These are phyloP conservation scores for Cyphomyrus plagiostoma DNA, from an alignment of 2,113 vertebrate genomes.

Conservation along the genomic window DNA sequence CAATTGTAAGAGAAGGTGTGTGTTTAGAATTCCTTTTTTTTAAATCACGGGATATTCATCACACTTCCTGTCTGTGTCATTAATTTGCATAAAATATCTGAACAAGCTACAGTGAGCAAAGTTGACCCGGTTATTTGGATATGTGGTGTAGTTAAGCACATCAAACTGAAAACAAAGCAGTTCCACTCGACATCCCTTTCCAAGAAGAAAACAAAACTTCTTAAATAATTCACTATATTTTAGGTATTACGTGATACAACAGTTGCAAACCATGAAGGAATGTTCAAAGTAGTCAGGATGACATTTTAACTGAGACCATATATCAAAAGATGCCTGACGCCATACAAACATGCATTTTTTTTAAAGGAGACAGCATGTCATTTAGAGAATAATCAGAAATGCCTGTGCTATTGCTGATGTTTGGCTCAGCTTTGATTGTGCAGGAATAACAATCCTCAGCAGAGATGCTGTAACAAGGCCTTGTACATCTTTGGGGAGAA, in stretches of 20 bases:
- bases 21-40: background rate
- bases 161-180: background rate
- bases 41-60: background rate
- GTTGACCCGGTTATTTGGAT: background rate
- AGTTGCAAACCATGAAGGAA: background rate
- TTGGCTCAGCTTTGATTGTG: conserved; percentile 9
- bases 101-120: background rate
- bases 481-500: background rate
- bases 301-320: background rate
- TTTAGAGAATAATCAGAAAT: background rate
- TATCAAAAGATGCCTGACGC: background rate
- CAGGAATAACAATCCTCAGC: conserved; percentile 5
- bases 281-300: background rate
- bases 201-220: background rate
- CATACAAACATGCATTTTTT: background rate
- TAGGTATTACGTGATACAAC: background rate
- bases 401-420: background rate
- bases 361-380: background rate
- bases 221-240: background rate
- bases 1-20: background rate
- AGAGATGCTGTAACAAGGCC: background rate
- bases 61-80: background rate
- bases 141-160: background rate
- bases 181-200: background rate
- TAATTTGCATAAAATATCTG: background rate